Evolutionary conservation across 2,113 vertebrate genomes (phyloP).

Genomic region (Lanius collurio): DNA sequence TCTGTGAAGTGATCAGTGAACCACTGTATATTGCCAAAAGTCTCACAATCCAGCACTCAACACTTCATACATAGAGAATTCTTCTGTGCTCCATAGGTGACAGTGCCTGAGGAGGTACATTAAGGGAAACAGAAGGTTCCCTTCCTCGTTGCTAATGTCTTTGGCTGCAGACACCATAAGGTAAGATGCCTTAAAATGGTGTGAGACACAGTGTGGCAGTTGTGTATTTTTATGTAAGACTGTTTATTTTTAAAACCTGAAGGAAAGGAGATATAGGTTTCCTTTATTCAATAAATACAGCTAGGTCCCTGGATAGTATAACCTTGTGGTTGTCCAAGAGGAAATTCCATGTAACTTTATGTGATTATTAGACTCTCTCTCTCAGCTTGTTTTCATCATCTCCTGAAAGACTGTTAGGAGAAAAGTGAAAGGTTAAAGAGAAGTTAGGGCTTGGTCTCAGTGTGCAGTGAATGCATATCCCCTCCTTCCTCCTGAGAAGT

Average conservation of each 20-base stretch:
- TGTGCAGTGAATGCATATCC: neutral
- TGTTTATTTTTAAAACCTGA: constrained; percentile 51
- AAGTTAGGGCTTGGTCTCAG: neutral
- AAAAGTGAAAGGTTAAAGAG: constrained; percentile 13
- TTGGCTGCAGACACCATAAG: neutral
- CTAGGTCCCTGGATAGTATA: constrained; percentile 29
- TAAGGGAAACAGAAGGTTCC: neutral
- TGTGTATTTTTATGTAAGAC: constrained; percentile 23
- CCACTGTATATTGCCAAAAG: neutral
- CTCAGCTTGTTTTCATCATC: constrained; percentile 42
- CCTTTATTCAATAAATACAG: constrained; percentile 37
- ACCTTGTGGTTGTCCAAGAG: constrained; percentile 13
- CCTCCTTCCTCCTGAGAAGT: neutral
- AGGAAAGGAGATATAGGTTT: constrained; percentile 19
- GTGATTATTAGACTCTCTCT: constrained; percentile 17
- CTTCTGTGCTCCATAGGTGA: neutral
- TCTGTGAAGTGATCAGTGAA: constrained; percentile 4
- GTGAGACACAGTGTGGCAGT: neutral
- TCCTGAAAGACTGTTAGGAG: constrained; percentile 11
- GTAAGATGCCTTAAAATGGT: constrained; percentile 1
- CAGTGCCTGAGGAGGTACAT: neutral
- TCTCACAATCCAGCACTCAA: neutral
- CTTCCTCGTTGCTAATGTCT: neutral
- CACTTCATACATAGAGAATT: constrained; percentile 12
- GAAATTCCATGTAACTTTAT: constrained; percentile 42